Evolutionary conservation across 23 tunicate genomes (phyloP).

Genomic region (Clavelina lepadiformis): DNA sequence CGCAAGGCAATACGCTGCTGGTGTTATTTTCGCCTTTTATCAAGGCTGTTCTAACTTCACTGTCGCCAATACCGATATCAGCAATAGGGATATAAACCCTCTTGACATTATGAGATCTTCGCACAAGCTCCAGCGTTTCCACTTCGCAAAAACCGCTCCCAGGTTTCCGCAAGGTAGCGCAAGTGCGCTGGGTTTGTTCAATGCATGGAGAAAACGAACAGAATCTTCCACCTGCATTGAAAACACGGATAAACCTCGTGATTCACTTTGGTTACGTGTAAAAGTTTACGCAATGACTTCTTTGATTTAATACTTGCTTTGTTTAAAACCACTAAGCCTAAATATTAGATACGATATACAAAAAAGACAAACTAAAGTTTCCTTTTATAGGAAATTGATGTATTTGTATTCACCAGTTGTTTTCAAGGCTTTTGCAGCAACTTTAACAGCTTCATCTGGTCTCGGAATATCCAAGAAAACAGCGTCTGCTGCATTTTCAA

Average conservation of each 20-base stretch:
- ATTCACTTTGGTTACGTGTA: too few relatives aligned
- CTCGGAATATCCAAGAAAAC: constrained; percentile 90
- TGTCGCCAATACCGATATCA: constrained; percentile 53
- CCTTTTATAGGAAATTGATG: too few relatives aligned
- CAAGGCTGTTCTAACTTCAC: constrained; percentile 16
- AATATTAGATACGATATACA: too few relatives aligned
- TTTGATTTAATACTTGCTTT: too few relatives aligned
- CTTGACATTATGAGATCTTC: constrained; percentile 61
- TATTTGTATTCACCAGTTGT: constrained; percentile 20
- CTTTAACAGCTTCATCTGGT: constrained; percentile 59
- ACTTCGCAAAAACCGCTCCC: constrained; percentile 72
- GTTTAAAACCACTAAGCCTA: too few relatives aligned
- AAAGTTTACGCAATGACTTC: too few relatives aligned
- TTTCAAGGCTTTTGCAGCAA: constrained; percentile 74
- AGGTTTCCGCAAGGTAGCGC: constrained; percentile 36
- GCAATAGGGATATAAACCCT: constrained; percentile 56
- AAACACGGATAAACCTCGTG: too few relatives aligned
- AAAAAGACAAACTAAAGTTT: too few relatives aligned
- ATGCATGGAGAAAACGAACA: constrained; percentile 96
- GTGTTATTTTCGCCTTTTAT: neutral
- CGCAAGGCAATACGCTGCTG: constrained; percentile 24
- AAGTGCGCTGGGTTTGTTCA: constrained; percentile 87
- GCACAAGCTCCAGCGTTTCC: constrained; percentile 66
- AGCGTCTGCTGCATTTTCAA: constrained; percentile 82
- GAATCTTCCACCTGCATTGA: constrained; percentile 65